Conservation (phyloP, 2,113 vertebrate genomes). For the Antigone vipio region DNA sequence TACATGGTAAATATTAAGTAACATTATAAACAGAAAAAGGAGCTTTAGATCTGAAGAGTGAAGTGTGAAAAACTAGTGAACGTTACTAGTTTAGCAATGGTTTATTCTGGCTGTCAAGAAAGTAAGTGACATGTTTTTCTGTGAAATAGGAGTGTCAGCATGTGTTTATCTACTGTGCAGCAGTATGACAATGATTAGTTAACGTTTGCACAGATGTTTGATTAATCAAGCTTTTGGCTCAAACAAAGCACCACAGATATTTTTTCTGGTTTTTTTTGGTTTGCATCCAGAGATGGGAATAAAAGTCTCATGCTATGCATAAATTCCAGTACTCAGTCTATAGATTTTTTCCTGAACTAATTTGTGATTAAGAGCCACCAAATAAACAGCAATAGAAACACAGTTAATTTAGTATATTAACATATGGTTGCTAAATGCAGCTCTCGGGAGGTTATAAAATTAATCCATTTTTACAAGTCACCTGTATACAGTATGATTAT, state of each 20-base stretch:
- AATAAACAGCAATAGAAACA: neutral
- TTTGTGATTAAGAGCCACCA: constrained; percentile 7
- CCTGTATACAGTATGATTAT: constrained; percentile 37
- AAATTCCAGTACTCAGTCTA: neutral
- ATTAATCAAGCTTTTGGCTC: neutral
- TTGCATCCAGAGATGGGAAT: neutral
- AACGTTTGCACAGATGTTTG: neutral
- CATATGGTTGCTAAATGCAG: neutral
- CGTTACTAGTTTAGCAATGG: neutral
- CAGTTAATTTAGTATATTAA: neutral
- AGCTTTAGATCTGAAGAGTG: neutral
- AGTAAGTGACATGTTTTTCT: neutral
- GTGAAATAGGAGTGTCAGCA: neutral
- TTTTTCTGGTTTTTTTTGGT: neutral
- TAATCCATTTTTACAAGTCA: constrained; percentile 58
- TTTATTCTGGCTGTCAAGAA: neutral
- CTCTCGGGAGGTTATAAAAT: constrained; percentile 34
- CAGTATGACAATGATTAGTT: neutral
- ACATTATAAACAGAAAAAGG: neutral
- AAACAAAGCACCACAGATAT: neutral
- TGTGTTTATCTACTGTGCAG: neutral
- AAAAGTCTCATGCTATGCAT: neutral
- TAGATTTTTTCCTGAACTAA: neutral
- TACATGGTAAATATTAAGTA: neutral
- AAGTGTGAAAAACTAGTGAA: neutral